These are phyloP conservation scores for Toxotes lorentzi DNA, from an alignment of 2,797 vertebrate genomes.

Conservation along the genomic window DNA sequence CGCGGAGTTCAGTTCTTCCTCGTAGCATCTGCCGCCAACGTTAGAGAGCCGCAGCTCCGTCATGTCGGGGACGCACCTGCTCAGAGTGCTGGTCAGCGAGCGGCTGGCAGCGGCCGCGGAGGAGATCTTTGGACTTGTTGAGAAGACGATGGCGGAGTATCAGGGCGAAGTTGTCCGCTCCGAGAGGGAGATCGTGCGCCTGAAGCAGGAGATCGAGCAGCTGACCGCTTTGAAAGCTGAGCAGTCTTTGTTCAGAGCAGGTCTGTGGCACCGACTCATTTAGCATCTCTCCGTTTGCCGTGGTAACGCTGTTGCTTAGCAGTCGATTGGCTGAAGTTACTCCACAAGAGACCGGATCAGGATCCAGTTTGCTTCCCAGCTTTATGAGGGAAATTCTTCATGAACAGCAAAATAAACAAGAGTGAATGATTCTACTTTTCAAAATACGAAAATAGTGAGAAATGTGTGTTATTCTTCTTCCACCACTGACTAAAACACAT, in stretches of 20 bases:
- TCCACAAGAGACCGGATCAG: no score
- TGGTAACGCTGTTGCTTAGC: neutral
- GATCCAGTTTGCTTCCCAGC: no score
- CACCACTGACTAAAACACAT: neutral
- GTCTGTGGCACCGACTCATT: neutral
- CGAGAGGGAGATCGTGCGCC: neutral
- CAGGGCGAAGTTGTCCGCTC: neutral
- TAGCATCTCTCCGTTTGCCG: neutral
- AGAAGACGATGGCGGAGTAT: neutral
- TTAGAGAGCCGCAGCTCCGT: neutral
- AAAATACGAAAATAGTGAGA: no score
- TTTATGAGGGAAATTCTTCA: no score
- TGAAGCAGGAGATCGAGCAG: neutral
- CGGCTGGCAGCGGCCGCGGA: neutral
- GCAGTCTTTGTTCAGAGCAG: neutral
- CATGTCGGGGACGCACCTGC: neutral
- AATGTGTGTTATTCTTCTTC: no score
- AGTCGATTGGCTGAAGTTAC: neutral
- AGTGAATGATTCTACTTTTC: no score
- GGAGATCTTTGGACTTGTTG: neutral
- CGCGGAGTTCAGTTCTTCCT: neutral
- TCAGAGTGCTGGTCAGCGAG: neutral
- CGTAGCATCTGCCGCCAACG: no score
- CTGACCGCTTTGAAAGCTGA: neutral
- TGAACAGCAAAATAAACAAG: no score